phyloP scores from a whole-genome alignment of 2,113 vertebrate genomes.

The Cettia cetti region DNA sequence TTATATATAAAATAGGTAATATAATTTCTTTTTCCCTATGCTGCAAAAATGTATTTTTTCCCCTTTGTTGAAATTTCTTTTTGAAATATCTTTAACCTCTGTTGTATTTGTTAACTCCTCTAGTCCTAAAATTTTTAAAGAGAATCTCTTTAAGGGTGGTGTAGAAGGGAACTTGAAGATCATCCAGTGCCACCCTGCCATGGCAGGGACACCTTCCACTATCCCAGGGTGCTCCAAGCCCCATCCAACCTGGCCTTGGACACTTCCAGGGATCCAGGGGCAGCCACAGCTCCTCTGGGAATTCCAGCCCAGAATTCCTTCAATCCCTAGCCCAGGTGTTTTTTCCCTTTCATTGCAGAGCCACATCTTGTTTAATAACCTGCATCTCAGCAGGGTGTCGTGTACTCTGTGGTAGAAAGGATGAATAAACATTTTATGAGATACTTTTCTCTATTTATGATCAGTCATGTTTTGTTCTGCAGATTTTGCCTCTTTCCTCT shows the following conservation, averaged over 20 bases:
- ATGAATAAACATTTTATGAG: slow-evolving; percentile 33
- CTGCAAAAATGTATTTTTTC: not conserved
- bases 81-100: not conserved
- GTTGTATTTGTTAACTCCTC: not conserved
- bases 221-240: rapidly evolving
- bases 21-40: not conserved
- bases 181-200: not conserved
- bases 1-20: not conserved
- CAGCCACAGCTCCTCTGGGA: not conserved
- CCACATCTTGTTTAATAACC: slow-evolving; percentile 29
- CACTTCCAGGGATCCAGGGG: not conserved
- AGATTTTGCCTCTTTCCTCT: not conserved
- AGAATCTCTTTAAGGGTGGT: not conserved
- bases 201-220: not conserved
- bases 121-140: not conserved
- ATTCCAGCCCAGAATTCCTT: not conserved
- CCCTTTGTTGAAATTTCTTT: not conserved
- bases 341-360: not conserved
- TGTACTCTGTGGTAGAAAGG: not conserved
- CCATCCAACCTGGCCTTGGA: rapidly evolving
- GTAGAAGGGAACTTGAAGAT: not conserved
- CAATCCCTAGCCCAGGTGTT: not conserved
- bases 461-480: not conserved
- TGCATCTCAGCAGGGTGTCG: not conserved
- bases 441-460: slow-evolving; percentile 7